Evolutionary conservation across 1,140 invertebrate genomes (phyloP), one percentile per base, ranked within the genome.

Genomic region (Bombus waltoni): DNA sequence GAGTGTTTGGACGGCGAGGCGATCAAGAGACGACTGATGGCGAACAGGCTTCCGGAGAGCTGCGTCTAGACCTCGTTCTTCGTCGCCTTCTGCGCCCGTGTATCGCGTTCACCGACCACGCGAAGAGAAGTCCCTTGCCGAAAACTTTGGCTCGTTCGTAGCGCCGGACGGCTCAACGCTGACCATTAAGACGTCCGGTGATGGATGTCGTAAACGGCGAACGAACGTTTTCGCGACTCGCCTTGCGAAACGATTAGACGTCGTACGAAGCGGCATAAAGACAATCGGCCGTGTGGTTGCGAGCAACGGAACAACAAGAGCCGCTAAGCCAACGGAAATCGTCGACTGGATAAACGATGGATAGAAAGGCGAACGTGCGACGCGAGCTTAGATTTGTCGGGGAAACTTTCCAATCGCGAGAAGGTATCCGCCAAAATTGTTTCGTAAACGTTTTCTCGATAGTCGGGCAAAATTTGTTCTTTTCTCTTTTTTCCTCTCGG

Each of bases 1-100:
- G 95, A 95, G 81, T 95, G 95, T 42, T 90, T 95, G 82, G 93
- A 95, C 87, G 97, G 97, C 8, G 96, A 97, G 91, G 97, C 97
- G 85, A 97, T 97, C 93, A 97, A 97, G 92, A 96, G 97, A 93
- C 96, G 97, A 89, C 95, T 97, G 9, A 97, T 97, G 95, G 97
- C 97, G 76, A 97, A 97, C 92, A 96, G 97, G 92, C 96, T 97
- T 90, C 97, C 97, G 5, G 97, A 97, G 94, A 97, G 97, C 89
- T 97, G 97, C 93, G 97, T 97, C 77, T 97, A 97, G 96, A 89
- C 70, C n/a, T 28, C 18, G 47, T 44, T 8, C 38, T 18, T 59
- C 66, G 15, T 32, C 65, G n/a, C 11, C 11, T 65, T n/a, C 2
- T 11, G n/a, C 62, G n/a, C 0, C n/a, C 65, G n/a, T 66, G 65